These are phyloP conservation scores for Gnathonemus echidnorhynchus DNA, from an alignment of 2,113 vertebrate species.

Conservation along the genomic window DNA sequence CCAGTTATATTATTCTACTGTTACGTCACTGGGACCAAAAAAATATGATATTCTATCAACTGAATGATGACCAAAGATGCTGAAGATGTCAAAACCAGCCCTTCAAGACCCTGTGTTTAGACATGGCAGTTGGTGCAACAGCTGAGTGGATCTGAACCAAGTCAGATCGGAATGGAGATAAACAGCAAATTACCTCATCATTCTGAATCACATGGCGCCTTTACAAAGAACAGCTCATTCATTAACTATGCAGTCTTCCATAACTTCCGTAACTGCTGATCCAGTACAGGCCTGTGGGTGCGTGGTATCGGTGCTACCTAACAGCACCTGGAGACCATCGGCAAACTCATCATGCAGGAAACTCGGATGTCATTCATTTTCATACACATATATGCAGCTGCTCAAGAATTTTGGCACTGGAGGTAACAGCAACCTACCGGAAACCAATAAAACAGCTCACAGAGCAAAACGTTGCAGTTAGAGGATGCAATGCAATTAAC, in stretches of 20 bases:
- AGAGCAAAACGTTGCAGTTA: background rate
- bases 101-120: background rate
- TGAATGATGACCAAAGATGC: background rate
- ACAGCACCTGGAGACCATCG: background rate
- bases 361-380: background rate
- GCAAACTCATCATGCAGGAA: background rate
- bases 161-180: background rate
- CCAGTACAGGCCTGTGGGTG: background rate
- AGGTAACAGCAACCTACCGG: background rate
- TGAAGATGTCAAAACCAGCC: background rate
- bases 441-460: background rate
- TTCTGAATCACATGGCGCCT: background rate
- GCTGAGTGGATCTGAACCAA: background rate
- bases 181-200: background rate
- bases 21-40: background rate
- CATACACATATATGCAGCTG: background rate
- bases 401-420: background rate
- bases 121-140: background rate
- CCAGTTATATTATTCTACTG: background rate
- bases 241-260: background rate
- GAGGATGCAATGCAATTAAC: background rate
- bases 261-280: background rate
- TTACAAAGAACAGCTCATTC: background rate
- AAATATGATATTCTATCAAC: background rate
- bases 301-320: background rate